A percentile compares a stretch with the other conserved stretches of the same genome.
Evolutionary conservation across 2,113 vertebrate species (phyloP).

Genomic region (Ellobius talpinus): DNA sequence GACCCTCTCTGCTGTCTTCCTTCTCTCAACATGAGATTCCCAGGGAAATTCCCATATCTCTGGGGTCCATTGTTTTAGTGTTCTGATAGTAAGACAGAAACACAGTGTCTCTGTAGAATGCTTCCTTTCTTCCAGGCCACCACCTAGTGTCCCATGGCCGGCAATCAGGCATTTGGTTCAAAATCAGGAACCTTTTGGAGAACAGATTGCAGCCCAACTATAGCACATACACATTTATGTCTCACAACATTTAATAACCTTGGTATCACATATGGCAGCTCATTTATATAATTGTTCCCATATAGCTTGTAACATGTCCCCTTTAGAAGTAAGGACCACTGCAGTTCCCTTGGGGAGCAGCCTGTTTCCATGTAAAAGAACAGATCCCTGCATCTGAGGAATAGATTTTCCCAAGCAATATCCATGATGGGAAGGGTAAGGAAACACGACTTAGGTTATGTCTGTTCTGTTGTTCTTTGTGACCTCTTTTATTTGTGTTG

Average conservation of each 20-base stretch:
- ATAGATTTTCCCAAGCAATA: not conserved
- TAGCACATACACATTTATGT: not conserved
- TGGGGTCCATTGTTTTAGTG: not conserved
- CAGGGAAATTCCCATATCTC: not conserved
- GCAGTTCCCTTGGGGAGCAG: not conserved
- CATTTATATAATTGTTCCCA: not conserved
- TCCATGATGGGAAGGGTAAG: not conserved
- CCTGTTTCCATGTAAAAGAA: not conserved
- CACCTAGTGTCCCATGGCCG: not conserved
- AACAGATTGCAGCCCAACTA: not conserved
- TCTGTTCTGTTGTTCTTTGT: not conserved
- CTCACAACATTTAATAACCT: not conserved
- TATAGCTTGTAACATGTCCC: not conserved
- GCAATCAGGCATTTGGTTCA: not conserved
- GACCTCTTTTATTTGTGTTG: slow-evolving; percentile 34
- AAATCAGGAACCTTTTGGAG: not conserved
- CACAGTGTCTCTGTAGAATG: not conserved
- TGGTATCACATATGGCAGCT: not conserved
- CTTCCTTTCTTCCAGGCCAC: not conserved
- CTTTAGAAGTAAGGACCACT: not conserved
- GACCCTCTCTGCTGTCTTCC: not conserved
- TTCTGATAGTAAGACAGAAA: not conserved
- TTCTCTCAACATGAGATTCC: not conserved
- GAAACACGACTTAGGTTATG: not conserved
- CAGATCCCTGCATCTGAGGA: not conserved